Base-by-base conservation (phyloP, 2,797 vertebrate genomes). In the Pipistrellus nathusii region DNA sequence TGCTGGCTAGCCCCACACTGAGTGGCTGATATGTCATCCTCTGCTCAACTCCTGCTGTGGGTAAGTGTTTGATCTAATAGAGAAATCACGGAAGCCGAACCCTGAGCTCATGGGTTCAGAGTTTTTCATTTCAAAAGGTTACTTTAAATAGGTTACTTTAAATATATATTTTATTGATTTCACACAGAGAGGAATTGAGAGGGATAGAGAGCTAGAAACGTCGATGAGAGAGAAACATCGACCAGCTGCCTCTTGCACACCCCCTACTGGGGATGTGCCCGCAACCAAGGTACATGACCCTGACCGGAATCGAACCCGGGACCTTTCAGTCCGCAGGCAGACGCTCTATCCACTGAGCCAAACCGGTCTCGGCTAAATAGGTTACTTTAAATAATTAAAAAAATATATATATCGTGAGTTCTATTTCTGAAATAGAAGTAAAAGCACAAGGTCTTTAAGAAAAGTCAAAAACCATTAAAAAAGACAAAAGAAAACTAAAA, bases 341-440 rank as follows among this genome's bases (percentile, higher is more conserved):
- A n/a, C n/a, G n/a, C n/a, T n/a, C n/a, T n/a, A n/a, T n/a, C n/a
- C n/a, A n/a, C n/a, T n/a, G n/a, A n/a, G n/a, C n/a, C n/a, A n/a
- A n/a, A n/a, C n/a, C n/a, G n/a, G n/a, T n/a, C n/a, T n/a, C n/a
- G n/a, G n/a, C n/a, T n/a, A n/a, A n/a, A 44, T 35, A 85, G 51
- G 41, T 82, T 86, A 90, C 17, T 18, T 59, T 78, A 20, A 51
- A 64, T 55, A 72, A 32, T 69, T 14, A 20, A 66, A 66, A 32
- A 62, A 6, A 41, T 41, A 59, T 59, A 59, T 30, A 32, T 66
- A 66, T 66, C 7, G 3, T 77, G 62, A 88, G 72, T 92, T 77
- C 41, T 66, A 92, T 53, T 85, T 91, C 44, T 35, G 82, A 91
- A 93, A 62, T 4, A 86, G 53, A 38, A 96, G 30, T 72, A 84